Evolutionary conservation across 2,888 invertebrate species (phyloP), one percentile per base, ranked within the genome.

Genomic region (Eupithecia vulgata): DNA sequence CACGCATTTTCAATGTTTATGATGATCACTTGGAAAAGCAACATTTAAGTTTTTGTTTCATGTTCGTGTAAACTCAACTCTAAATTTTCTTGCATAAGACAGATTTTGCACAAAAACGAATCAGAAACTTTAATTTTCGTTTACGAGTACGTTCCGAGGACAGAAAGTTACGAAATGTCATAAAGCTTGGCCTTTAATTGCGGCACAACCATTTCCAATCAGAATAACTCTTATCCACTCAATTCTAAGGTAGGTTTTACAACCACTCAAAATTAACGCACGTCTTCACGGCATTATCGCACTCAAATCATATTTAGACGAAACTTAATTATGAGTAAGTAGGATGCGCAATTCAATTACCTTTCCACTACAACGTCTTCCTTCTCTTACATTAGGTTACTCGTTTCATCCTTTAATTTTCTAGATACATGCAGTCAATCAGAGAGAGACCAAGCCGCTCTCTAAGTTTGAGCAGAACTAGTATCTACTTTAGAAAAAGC

Each of bases 261-360:
- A 1, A n/a, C 48, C 5, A 6, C 45, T 7, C 6, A n/a, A 48
- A 48, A 48, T 48, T 48, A n/a, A n/a, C 48, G 48, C 48, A 1
- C n/a, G 17, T 7, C n/a, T n/a, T 48, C 7, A 48, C 48, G 7
- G 17, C 17, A 7, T n/a, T 48, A 48, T 6, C 48, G 6, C 52
- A 12, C 52, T 52, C 4, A 52, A 21, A 21, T 21, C 48, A 45
- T 17, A 45, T 45, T 17, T 48, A n/a, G 21, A 52, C 21, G 10
- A 52, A 52, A n/a, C n/a, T 8, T 48, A n/a, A 48, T 48, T n/a
- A 48, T n/a, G 52, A 52, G n/a, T n/a, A 52, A 52, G 52, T 21
- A 21, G 21, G 52, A n/a, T 8, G 48, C 52, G 21, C 10, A 52
- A 52, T 52, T 52, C 48, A 52, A 52, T 52, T 52, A 21, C 48